These are phyloP conservation scores for Drosophila nannoptera DNA, from an alignment of 1,140 invertebrate genomes.

Conservation along the genomic window DNA sequence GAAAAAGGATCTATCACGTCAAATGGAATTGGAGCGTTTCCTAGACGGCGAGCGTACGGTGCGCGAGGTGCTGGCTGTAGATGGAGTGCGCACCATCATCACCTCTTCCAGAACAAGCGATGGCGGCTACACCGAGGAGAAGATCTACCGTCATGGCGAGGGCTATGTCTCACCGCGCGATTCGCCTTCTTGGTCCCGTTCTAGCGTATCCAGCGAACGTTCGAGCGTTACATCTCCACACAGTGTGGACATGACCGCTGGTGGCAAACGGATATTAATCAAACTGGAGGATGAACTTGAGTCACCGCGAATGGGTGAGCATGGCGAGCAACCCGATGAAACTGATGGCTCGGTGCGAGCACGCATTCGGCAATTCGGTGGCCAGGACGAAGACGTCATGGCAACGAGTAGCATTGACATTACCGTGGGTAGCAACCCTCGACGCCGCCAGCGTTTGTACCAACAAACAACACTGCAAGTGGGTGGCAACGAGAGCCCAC, in stretches of 20 bases:
- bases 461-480: slow-evolving; percentile 66
- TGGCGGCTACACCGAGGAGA: slow-evolving; percentile 70
- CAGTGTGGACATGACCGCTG: slow-evolving; percentile 71
- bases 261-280: slow-evolving; percentile 69
- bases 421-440: slow-evolving; percentile 74
- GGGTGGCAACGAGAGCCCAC: slow-evolving; percentile 59
- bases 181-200: slow-evolving; percentile 65
- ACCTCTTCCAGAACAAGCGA: slow-evolving; percentile 75
- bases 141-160: slow-evolving; percentile 75
- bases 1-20: slow-evolving; percentile 44
- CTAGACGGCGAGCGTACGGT: slow-evolving; percentile 65
- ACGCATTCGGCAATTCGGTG: slow-evolving; percentile 60
- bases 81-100: slow-evolving; percentile 73
- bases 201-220: slow-evolving; percentile 65
- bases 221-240: slow-evolving; percentile 68
- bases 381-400: slow-evolving; percentile 57
- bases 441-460: slow-evolving; percentile 63
- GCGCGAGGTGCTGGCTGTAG: slow-evolving; percentile 61
- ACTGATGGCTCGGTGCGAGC: slow-evolving; percentile 61
- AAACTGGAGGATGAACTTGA: slow-evolving; percentile 66
- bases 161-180: slow-evolving; percentile 71
- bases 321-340: slow-evolving; percentile 54
- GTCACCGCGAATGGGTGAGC: slow-evolving; percentile 13
- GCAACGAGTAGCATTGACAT: slow-evolving; percentile 79
- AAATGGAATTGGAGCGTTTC: slow-evolving; percentile 61